phyloP scores from a whole-genome alignment of 2,113 vertebrate species.

The Grallaria varia region DNA sequence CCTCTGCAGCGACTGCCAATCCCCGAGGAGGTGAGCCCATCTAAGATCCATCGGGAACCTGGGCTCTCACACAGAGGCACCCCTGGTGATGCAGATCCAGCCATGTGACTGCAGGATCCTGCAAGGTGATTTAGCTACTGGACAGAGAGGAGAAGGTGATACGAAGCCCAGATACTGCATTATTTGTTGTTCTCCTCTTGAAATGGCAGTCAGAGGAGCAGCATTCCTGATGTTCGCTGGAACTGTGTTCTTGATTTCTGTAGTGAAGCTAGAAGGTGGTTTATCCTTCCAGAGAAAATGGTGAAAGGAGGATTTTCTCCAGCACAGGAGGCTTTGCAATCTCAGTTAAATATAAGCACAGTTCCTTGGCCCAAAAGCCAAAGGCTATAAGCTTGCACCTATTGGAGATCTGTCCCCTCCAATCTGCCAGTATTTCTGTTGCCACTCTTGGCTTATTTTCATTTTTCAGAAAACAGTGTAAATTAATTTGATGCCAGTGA shows the following conservation, averaged over 20 bases:
- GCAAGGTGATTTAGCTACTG: not conserved
- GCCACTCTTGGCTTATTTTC: not conserved
- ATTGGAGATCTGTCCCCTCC: not conserved
- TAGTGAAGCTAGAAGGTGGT: not conserved
- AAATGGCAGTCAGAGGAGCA: constrained; percentile 11
- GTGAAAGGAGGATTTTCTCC: not conserved
- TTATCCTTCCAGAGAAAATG: not conserved
- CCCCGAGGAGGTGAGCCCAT: constrained; percentile 78
- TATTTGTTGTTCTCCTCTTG: not conserved
- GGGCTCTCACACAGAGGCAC: not conserved
- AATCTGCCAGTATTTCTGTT: not conserved
- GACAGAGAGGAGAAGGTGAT: not conserved
- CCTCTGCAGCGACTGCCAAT: constrained; percentile 83
- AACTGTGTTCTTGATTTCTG: not conserved
- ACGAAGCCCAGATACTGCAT: not conserved
- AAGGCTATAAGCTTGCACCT: not conserved
- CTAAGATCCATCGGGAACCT: not conserved
- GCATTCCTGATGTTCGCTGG: not conserved
- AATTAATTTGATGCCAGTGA: not conserved
- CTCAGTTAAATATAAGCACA: not conserved
- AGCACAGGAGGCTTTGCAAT: not conserved
- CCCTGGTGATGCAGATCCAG: not conserved
- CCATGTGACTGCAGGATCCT: not conserved
- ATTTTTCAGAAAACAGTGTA: not conserved
- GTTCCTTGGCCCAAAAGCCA: not conserved